Evolutionary conservation across 2,888 invertebrate genomes (phyloP).

Genomic region (Pycnomerus fuliginosus): DNA sequence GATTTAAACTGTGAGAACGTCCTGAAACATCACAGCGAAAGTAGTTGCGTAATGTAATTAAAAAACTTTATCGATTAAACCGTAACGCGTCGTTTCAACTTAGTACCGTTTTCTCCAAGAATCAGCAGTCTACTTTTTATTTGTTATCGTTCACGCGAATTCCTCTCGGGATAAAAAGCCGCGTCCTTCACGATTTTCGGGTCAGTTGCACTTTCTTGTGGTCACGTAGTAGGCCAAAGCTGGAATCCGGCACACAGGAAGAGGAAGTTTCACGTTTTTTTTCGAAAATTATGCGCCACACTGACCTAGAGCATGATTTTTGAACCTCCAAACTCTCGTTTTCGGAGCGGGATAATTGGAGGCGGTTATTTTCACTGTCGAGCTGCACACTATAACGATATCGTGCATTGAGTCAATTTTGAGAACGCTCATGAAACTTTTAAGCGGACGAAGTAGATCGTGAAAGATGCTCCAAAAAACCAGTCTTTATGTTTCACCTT

Average conservation of each 20-base stretch:
- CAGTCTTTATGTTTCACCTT: too few relatives aligned
- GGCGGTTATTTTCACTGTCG: constrained; percentile 30
- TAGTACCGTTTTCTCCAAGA: too few relatives aligned
- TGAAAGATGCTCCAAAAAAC: constrained; percentile 14
- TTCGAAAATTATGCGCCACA: constrained; percentile 10
- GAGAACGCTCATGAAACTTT: constrained; percentile 4
- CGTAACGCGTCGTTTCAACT: too few relatives aligned
- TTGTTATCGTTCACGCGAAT: too few relatives aligned
- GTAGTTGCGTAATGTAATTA: too few relatives aligned
- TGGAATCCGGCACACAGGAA: constrained; percentile 28
- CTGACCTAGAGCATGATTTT: constrained; percentile 4
- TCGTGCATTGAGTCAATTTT: constrained; percentile 1
- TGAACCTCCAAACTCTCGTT: constrained; percentile 13
- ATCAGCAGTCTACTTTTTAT: too few relatives aligned
- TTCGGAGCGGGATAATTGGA: constrained; percentile 25
- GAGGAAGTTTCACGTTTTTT: constrained; percentile 21
- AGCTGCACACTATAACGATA: too few relatives aligned
- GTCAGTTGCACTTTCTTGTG: constrained; percentile 36
- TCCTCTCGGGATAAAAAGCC: too few relatives aligned
- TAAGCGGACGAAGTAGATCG: constrained; percentile 7
- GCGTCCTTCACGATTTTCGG: constrained; percentile 22
- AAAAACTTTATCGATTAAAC: too few relatives aligned
- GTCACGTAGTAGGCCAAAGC: constrained; percentile 38
- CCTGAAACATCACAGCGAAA: too few relatives aligned
- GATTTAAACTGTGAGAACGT: too few relatives aligned